Percentiles rank a stretch among this genome's conserved stretches.
Evolutionary conservation across 2,797 vertebrate species (phyloP).

Genomic region (Selene dorsalis): DNA sequence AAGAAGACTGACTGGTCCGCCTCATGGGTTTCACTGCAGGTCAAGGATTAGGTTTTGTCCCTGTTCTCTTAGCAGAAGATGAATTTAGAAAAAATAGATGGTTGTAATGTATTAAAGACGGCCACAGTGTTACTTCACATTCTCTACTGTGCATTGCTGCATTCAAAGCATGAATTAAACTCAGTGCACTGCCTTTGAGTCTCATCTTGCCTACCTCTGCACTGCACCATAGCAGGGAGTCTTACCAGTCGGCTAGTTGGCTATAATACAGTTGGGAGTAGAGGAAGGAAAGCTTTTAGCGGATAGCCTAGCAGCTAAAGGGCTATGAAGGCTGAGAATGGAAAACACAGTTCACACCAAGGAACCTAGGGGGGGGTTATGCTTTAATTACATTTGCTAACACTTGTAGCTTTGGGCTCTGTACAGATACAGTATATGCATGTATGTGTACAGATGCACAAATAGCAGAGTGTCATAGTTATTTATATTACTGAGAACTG

Average conservation of each 20-base stretch:
- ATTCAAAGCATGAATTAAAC: conserved; percentile 21
- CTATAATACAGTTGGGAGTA: conserved; percentile 33
- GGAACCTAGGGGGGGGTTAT: conserved; percentile 40
- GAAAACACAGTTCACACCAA: conserved; percentile 66
- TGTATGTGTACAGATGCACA: conserved; percentile 2
- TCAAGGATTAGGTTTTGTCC: not conserved
- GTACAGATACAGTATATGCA: not conserved
- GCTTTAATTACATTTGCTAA: conserved; percentile 58
- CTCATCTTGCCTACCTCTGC: conserved; percentile 5
- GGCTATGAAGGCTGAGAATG: conserved; percentile 29
- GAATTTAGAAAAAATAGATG: not conserved
- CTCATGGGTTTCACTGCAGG: not conserved
- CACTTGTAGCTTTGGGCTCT: conserved; percentile 34
- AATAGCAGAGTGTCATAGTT: conserved; percentile 54
- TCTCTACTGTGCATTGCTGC: not conserved
- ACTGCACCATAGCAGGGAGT: not conserved
- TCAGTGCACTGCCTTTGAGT: conserved; percentile 12
- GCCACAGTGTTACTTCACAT: too few relatives aligned
- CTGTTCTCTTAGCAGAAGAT: not conserved
- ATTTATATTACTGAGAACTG: conserved; percentile 57
- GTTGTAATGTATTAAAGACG: not conserved
- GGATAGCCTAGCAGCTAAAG: conserved; percentile 42
- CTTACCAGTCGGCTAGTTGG: too few relatives aligned
- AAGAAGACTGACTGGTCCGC: not conserved
- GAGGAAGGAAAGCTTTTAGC: conserved; percentile 15